Base-by-base conservation (phyloP, 2,888 invertebrate genomes). In the Arenicola marina region DNA sequence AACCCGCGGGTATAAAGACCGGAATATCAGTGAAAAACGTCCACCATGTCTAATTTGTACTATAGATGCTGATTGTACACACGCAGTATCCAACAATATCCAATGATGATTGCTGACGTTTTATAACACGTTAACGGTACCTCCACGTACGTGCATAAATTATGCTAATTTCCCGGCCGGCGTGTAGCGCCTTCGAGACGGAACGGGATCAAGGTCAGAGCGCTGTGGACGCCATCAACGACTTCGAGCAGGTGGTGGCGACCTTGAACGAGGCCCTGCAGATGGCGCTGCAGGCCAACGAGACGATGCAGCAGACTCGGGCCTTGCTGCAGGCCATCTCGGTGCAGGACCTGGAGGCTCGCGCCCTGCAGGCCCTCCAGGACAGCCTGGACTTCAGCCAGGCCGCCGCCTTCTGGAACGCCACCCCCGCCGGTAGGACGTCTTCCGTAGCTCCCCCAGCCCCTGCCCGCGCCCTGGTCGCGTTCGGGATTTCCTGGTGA, bases 211-310 rank as follows among this genome's bases (percentile, higher is more conserved):
- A 59, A 21, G 75, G 75, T 7, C 65, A 71, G 43, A 32, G 43
- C 15, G 73, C 74, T 7, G 75, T 75, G 1, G 62, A 67, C 24
- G 73, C 73, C 51, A 68, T 73, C 18, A 46, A 61, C 11, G 67
- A 61, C 44, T 73, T 66, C 51, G 59, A 68, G 57, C 34, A 44
- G 0, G 71, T 71, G 32, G 61, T 69, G 24, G 29, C 21, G 4
- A 63, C 58, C 26, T 54, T 75, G 31, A 53, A 71, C 44, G 31
- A 28, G 11, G 65, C 73, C 21, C 34, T 68, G 28, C 51, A 53
- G 4, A 51, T 56, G 51, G 68, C 72, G 2, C 48, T 54, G 15
- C 59, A 62, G 15, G 71, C 73, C 4, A 69, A 69, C 45, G 28
- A 57, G 44, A 72, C 71, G 4, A 62, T 74, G 28, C 51, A 48